Evolutionary conservation across 2,888 invertebrate species (phyloP).

Genomic region (Heliconius sara): DNA sequence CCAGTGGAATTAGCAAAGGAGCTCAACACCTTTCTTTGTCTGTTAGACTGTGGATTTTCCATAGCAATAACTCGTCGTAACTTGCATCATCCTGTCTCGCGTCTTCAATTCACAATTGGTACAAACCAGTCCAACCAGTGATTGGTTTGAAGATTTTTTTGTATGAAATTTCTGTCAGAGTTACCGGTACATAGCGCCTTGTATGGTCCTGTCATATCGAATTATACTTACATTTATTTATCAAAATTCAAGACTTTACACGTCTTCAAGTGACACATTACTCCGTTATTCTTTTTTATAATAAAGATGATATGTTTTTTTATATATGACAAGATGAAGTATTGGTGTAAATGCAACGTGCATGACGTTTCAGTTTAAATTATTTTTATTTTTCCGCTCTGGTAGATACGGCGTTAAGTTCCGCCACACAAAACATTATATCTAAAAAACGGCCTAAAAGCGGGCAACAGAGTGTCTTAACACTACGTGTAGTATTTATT

Average conservation of each 20-base stretch:
- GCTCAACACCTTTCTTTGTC: too few relatives aligned
- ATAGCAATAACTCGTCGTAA: constrained; percentile 3
- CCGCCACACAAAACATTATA: not conserved
- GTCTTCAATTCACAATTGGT: constrained; percentile 16
- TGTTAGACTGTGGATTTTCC: not conserved
- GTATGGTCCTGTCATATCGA: not conserved
- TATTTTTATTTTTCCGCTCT: not conserved
- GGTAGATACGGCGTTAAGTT: not conserved
- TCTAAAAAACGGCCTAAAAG: not conserved
- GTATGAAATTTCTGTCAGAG: constrained; percentile 15
- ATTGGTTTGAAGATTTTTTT: constrained; percentile 26
- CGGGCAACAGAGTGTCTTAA: not conserved
- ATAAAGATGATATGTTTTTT: too few relatives aligned
- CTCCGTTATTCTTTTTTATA: not conserved
- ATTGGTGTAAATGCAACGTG: too few relatives aligned
- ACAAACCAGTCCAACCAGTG: constrained; percentile 24
- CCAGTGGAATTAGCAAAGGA: too few relatives aligned
- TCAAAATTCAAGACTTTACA: not conserved
- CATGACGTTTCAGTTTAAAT: not conserved
- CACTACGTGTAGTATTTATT: not conserved
- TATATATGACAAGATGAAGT: too few relatives aligned
- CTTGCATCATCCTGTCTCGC: not conserved
- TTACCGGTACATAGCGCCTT: constrained; percentile 3
- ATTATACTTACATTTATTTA: not conserved
- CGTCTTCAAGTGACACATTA: not conserved